Evolutionary conservation across 1,140 invertebrate genomes (phyloP), one percentile per base, ranked within the genome.

Genomic region (Lepidostoma basale): DNA sequence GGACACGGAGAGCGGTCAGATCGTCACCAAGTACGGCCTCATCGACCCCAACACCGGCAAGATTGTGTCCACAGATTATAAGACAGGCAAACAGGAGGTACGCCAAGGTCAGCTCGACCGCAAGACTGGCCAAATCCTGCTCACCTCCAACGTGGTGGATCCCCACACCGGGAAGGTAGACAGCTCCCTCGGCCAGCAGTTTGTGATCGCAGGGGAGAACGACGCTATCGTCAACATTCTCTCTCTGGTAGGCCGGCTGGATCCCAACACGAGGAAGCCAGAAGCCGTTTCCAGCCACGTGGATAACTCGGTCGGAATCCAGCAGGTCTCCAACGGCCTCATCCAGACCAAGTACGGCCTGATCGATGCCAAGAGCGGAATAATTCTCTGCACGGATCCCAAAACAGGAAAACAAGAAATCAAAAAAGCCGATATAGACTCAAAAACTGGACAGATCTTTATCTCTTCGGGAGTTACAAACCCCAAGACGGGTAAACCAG

Each of bases 341-440:
- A 85, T 83, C 76, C 87, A 75, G 82, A 88, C 79, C 69, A 85
- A 88, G 72, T 88, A 88, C 67, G 87, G 87, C 36, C 79, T 87
- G 68, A 79, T 88, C 10, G 87, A 88, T 74, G 85, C 86, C 0
- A 86, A 87, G 70, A 84, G 83, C 12, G 85, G 85, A 9, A 88
- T 88, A 70, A 87, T 89, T 58, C 85, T 85, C 33, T 87, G 79
- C 62, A 85, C 79, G 12, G 86, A 89, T 73, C 84, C 84, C 2
- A 86, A 87, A 77, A 88, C 86, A 3, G 86, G 87, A 1, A 89
- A 88, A 77, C 77, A 81, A 3, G 84, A 86, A 54, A 79, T 83
- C 0, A 86, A 86, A 73, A 84, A 85, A 75, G 84, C 85, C 14
- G 81, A 83, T 71, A 81, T 88, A 64, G 88, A 89, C 79, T 76